Base-by-base conservation (phyloP, 2,888 invertebrate genomes). In the Rhamnusium bicolor region DNA sequence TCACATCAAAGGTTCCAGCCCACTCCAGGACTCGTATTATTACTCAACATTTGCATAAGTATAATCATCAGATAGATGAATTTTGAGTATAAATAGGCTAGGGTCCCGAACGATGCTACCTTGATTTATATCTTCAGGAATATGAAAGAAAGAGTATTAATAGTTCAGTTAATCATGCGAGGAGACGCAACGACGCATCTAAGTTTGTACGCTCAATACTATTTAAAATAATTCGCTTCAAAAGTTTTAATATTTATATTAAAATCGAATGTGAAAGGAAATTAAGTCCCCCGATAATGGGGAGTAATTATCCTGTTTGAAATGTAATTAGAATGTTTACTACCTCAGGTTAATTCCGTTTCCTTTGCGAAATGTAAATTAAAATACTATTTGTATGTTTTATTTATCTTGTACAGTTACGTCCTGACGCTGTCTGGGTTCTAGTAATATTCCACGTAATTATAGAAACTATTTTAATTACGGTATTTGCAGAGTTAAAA, bases 281-380 rank as follows among this genome's bases (percentile, higher is more conserved):
- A 32, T 10, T 5, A 32, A 8, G 32, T 32, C 32, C 10, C 12
- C 18, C 21, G 21, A 61, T 61, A 61, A 61, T 19, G 27, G 8
- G 29, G 40, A 14, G 60, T 27, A 68, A 49, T 32, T 32, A 32
- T 32, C 58, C 68, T 68, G 24, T 18, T 58, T 47, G 2, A n/a
- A 14, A 21, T 14, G 12, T 10, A 14, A 58, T 32, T 32, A 16
- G 27, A n/a, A 18, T 49, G 51, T 53, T 32, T 10, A 32, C 32
- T 32, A 32, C 32, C 32, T 32, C 32, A 32, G 32, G 32, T 32
- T 8, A 32, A 32, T 32, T 32, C 32, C 5, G 32, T 32, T 32
- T 32, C 32, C 32, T 32, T 32, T 32, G 32, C 10, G 12, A 10
- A 32, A 5, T 32, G 32, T 32, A 32, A 32, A 32, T 32, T 32